Base-by-base conservation (phyloP, 2,797 vertebrate species). In the Alfaro cultratus region DNA sequence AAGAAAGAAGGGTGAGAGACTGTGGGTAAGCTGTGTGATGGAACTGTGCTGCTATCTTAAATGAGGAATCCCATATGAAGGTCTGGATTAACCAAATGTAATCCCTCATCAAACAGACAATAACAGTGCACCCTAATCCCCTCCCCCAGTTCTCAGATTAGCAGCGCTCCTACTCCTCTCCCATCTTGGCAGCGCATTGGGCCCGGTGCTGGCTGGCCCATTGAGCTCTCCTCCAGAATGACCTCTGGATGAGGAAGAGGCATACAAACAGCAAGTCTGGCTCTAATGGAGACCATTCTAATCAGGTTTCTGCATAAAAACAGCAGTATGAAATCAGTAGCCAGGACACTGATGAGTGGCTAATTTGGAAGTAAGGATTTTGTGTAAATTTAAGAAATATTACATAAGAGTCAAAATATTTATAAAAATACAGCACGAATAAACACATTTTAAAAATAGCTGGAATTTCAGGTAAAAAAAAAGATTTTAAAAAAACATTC, bases 31-130 rank as follows among this genome's bases (percentile, higher is more conserved):
- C 92, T 94, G 92, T 91, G 83, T 89, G 94, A 93, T 92, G 90
- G 93, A 95, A 92, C 94, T 88, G 89, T 73, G 84, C 89, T 75
- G 90, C 93, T 96, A 96, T 96, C 95, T 96, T 94, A 95, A 95
- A 95, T 95, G 91, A 95, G 92, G 94, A 95, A 94, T 96, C 95
- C 95, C 94, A 95, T 95, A 96, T 95, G 95, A 95, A 95, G 95
- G 94, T 93, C 92, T 95, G 95, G 95, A 96, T 96, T 96, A 96
- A 93, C 92, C 91, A 91, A 95, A 95, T 93, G 95, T 95, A 96
- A 96, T 96, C 95, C 95, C 95, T 96, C 95, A 96, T 96, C 95
- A 96, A 95, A 96, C 94, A 95, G 93, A 95, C 95, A 96, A 96
- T 96, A 96, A 95, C 94, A 92, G 92, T 90, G 90, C 88, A 90